Conservation (phyloP, 2,888 invertebrate species). For the Abrostola triplasia region DNA sequence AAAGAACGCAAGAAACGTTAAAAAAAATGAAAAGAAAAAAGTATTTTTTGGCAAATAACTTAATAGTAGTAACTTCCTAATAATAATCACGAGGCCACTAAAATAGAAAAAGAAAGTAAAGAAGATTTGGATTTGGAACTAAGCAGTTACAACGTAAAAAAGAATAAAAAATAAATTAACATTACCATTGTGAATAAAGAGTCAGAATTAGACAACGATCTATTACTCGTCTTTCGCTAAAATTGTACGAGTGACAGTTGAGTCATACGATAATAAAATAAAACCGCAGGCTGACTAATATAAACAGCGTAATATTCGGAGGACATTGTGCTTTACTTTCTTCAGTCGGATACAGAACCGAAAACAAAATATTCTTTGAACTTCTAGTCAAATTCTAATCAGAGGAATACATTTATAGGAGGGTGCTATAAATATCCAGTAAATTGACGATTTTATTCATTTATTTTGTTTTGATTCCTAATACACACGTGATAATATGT, state of each 20-base stretch:
- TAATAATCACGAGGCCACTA: too few relatives aligned
- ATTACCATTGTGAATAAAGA: conserved; percentile 16
- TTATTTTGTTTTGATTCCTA: conserved; percentile 6
- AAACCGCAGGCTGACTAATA: conserved; percentile 65
- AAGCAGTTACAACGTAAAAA: conserved; percentile 1
- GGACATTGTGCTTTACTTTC: conserved; percentile 63
- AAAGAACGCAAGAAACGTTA: too few relatives aligned
- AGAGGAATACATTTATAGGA: too few relatives aligned
- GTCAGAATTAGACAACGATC: conserved; percentile 62
- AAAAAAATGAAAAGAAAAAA: too few relatives aligned
- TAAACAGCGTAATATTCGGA: conserved; percentile 52
- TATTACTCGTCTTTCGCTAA: conserved; percentile 58
- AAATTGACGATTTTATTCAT: conserved; percentile 16
- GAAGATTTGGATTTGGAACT: not conserved
- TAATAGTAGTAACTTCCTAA: too few relatives aligned
- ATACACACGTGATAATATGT: conserved; percentile 6
- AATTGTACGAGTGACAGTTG: conserved; percentile 60
- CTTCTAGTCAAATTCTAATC: not conserved
- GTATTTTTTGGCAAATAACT: too few relatives aligned
- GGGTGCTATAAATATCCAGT: conserved; percentile 14
- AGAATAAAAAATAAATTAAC: conserved; percentile 10
- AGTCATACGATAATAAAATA: conserved; percentile 65
- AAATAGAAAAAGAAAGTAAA: not conserved
- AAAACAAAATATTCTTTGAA: conserved; percentile 18
- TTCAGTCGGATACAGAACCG: conserved; percentile 21